phyloP scores from a whole-genome alignment of 2,113 vertebrate genomes.

The Polyodon spathula region DNA sequence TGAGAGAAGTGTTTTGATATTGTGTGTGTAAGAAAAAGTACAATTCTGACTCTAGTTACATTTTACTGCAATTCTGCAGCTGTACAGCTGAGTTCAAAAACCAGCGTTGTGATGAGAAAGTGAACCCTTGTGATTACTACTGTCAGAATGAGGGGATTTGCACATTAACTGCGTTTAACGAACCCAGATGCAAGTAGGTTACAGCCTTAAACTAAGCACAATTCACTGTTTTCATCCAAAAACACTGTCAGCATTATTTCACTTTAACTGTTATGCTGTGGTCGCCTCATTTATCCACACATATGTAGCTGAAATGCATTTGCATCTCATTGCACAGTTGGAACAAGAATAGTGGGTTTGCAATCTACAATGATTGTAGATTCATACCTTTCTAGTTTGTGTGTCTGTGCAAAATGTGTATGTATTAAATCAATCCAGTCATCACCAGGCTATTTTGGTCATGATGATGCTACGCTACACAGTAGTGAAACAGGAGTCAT shows the following conservation, averaged over 20 bases:
- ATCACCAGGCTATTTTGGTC: neutral
- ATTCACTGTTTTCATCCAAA: conserved; percentile 4
- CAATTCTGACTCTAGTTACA: conserved; percentile 65
- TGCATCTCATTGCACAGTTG: conserved; percentile 1
- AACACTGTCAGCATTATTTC: conserved; percentile 5
- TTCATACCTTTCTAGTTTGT: too few species aligned
- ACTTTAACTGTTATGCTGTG: neutral
- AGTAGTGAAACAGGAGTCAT: too few species aligned
- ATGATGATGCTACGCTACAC: too few species aligned
- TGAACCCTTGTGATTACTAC: conserved; percentile 99
- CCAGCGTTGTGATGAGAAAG: conserved; percentile 99
- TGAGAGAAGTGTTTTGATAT: too few species aligned
- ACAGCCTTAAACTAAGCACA: conserved; percentile 69
- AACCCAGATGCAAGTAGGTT: conserved; percentile 99
- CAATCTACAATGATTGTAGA: neutral
- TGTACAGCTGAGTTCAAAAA: conserved; percentile 99
- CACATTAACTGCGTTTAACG: conserved; percentile 98
- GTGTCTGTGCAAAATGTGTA: too few species aligned
- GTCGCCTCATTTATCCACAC: neutral
- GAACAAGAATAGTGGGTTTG: neutral
- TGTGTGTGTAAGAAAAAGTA: conserved; percentile 45
- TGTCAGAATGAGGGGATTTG: conserved; percentile 99
- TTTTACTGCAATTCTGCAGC: conserved; percentile 96
- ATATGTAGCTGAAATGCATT: conserved; percentile 1
- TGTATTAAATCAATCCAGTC: neutral